Evolutionary conservation across 2,888 invertebrate species (phyloP).

Genomic region (Ditula angustiorana): DNA sequence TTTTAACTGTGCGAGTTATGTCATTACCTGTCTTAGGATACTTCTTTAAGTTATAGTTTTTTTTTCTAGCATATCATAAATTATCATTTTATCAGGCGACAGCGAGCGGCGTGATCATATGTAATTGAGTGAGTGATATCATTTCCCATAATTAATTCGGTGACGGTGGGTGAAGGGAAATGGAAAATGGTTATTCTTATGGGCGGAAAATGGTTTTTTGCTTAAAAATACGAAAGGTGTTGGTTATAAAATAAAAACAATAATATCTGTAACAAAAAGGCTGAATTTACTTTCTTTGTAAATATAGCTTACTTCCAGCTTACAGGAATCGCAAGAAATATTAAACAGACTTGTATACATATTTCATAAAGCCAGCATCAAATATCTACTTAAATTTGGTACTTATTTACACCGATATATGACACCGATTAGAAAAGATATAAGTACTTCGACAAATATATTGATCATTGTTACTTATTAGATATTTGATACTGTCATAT

Average conservation of each 20-base stretch:
- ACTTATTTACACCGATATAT: too few species aligned
- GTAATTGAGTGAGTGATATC: slow-evolving; percentile 76
- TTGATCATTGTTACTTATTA: too few species aligned
- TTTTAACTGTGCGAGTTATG: background rate
- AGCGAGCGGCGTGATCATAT: slow-evolving; percentile 60
- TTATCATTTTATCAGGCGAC: slow-evolving; percentile 63
- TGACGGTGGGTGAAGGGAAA: slow-evolving; percentile 68
- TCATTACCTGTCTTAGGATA: background rate
- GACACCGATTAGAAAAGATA: too few species aligned
- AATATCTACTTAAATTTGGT: too few species aligned
- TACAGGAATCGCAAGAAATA: background rate
- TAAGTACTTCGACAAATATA: too few species aligned
- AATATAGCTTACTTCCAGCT: background rate
- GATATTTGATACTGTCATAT: too few species aligned
- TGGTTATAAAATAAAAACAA: slow-evolving; percentile 11
- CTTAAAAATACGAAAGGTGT: slow-evolving; percentile 22
- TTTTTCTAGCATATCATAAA: slow-evolving; percentile 70
- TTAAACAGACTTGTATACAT: background rate
- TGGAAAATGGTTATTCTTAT: slow-evolving; percentile 47
- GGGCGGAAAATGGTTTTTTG: slow-evolving; percentile 35
- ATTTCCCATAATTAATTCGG: slow-evolving; percentile 79
- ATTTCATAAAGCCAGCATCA: too few species aligned
- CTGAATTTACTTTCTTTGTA: background rate
- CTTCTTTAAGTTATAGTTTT: slow-evolving; percentile 58
- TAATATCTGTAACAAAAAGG: background rate